Evolutionary conservation across 2,113 vertebrate genomes (phyloP).

Genomic region (Cheilinus undulatus): DNA sequence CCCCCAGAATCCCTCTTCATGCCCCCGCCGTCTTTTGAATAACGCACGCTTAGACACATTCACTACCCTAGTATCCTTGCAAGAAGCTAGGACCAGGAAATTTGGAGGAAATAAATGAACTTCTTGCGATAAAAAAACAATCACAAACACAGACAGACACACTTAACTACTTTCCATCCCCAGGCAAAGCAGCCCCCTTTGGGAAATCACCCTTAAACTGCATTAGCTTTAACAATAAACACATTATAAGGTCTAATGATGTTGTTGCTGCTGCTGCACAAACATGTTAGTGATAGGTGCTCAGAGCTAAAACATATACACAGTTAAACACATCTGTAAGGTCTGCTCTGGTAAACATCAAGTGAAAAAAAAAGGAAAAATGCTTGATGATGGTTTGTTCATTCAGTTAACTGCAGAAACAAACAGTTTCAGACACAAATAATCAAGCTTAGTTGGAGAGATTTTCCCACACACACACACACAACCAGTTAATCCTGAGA

Average conservation of each 20-base stretch:
- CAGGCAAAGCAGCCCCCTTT: slow-evolving; percentile 24
- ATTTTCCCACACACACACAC: slow-evolving; percentile 4
- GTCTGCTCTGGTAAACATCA: slow-evolving; percentile 26
- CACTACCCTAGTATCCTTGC: slow-evolving; percentile 14
- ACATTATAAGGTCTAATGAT: slow-evolving; percentile 74
- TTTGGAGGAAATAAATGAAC: slow-evolving; percentile 23
- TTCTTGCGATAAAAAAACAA: slow-evolving; percentile 26
- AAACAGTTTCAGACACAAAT: not conserved
- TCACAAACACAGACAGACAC: slow-evolving; percentile 10
- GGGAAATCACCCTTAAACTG: slow-evolving; percentile 31
- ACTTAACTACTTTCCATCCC: slow-evolving; percentile 21
- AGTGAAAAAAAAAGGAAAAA: slow-evolving; percentile 50
- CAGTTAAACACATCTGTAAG: slow-evolving; percentile 52
- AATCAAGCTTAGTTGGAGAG: not conserved
- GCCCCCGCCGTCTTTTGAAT: slow-evolving; percentile 36
- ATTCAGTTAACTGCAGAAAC: slow-evolving; percentile 11
- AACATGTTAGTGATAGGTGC: slow-evolving; percentile 56
- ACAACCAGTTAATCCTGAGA: slow-evolving; percentile 31
- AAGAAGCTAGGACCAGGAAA: slow-evolving; percentile 11
- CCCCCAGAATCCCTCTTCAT: slow-evolving; percentile 53
- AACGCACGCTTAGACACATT: not conserved
- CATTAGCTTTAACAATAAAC: slow-evolving; percentile 77
- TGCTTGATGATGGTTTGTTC: slow-evolving; percentile 1
- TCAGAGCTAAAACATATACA: slow-evolving; percentile 37
- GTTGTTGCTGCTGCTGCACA: slow-evolving; percentile 55